phyloP scores from a whole-genome alignment of 1,140 invertebrate genomes.

The Apocrypta bakeri region DNA sequence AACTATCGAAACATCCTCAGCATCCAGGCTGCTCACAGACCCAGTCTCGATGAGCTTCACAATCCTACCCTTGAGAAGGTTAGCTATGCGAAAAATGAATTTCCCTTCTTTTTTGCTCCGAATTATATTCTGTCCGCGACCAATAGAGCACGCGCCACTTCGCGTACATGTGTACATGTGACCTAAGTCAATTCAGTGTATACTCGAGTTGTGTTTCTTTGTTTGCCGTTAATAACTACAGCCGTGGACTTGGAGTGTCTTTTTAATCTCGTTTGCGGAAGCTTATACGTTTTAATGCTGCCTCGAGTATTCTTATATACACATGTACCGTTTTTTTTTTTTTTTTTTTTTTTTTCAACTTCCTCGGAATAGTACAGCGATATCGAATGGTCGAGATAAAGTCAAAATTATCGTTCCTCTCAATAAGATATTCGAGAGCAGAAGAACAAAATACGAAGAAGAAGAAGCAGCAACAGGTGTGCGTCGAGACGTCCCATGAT shows the following conservation, averaged over 20 bases:
- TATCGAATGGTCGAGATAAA: too few species aligned
- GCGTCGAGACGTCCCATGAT: not conserved
- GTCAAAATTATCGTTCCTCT: too few species aligned
- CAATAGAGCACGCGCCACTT: too few species aligned
- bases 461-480: not conserved
- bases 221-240: not conserved
- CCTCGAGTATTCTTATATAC: not conserved
- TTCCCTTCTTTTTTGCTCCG: not conserved
- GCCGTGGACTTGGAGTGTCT: too few species aligned
- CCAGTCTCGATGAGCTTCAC: constrained; percentile 94
- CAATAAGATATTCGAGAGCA: too few species aligned
- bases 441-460: not conserved
- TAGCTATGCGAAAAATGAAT: constrained; percentile 60
- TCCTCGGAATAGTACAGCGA: too few species aligned
- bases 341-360: not conserved
- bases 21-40: constrained; percentile 90
- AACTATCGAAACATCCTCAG: constrained; percentile 96
- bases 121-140: too few species aligned
- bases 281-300: not conserved
- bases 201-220: not conserved
- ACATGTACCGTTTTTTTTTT: not conserved
- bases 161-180: too few species aligned
- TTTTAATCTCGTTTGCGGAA: not conserved
- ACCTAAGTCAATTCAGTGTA: too few species aligned
- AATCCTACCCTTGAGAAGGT: constrained; percentile 89